These are phyloP conservation scores for Cheirogaleus major DNA, from an alignment of 2,797 vertebrate species.

Conservation along the genomic window DNA sequence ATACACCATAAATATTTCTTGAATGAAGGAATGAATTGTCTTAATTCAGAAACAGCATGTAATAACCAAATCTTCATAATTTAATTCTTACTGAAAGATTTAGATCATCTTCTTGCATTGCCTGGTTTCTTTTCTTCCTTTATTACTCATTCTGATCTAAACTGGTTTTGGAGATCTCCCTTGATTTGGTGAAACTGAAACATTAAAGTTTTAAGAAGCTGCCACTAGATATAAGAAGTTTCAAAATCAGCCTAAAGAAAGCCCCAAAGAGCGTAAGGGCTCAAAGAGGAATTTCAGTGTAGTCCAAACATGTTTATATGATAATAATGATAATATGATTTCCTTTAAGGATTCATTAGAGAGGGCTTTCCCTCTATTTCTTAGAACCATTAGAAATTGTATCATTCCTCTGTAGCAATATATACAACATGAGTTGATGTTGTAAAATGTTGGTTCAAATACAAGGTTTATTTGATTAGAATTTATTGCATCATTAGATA, in stretches of 20 bases:
- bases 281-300: not conserved
- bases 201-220: not conserved
- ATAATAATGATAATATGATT: constrained; percentile 12
- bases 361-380: not conserved
- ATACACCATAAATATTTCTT: not conserved
- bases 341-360: not conserved
- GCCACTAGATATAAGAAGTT: not conserved
- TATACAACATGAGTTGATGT: not conserved
- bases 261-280: not conserved
- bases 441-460: not conserved
- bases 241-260: constrained; percentile 38
- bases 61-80: not conserved
- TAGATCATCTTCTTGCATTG: not conserved
- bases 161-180: not conserved
- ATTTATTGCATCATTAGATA: constrained; percentile 10
- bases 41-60: not conserved
- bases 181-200: not conserved
- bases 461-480: not conserved
- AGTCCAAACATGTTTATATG: not conserved
- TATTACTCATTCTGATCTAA: not conserved
- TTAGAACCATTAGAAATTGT: not conserved
- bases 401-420: not conserved
- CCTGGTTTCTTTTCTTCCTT: not conserved
- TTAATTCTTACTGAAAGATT: not conserved
- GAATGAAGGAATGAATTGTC: not conserved